Evolutionary conservation across 2,113 vertebrate species (phyloP).

Genomic region (Anhinga anhinga): DNA sequence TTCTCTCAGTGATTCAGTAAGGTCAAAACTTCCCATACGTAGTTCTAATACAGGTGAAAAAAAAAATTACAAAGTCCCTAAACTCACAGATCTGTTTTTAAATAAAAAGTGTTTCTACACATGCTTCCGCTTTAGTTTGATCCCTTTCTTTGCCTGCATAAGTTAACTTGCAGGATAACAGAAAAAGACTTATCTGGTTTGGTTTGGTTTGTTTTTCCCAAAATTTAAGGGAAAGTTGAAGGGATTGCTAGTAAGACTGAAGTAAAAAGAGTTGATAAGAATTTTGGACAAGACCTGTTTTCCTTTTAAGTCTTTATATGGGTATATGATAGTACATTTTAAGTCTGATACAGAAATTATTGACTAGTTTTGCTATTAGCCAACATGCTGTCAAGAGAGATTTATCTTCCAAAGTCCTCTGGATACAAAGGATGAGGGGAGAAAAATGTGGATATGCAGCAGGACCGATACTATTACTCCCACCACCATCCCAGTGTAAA

Average conservation of each 20-base stretch:
- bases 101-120: not conserved
- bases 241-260: not conserved
- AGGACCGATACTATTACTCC: not conserved
- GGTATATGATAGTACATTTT: not conserved
- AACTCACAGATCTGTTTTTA: not conserved
- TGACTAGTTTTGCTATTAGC: not conserved
- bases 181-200: not conserved
- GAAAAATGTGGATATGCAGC: not conserved
- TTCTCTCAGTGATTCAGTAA: not conserved
- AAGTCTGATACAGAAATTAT: not conserved
- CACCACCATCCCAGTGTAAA: not conserved
- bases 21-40: not conserved
- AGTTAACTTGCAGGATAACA: not conserved
- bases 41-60: not conserved
- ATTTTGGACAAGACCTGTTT: not conserved
- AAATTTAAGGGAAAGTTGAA: not conserved
- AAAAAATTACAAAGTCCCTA: not conserved
- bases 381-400: not conserved
- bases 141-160: not conserved
- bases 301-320: not conserved
- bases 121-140: not conserved
- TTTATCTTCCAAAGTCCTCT: not conserved
- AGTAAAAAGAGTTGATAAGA: not conserved
- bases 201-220: not conserved
- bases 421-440: not conserved